Percentiles rank a stretch among this genome's conserved stretches.
Evolutionary conservation across 2,888 invertebrate genomes (phyloP).

Genomic region (Caenorhabditis virilis): DNA sequence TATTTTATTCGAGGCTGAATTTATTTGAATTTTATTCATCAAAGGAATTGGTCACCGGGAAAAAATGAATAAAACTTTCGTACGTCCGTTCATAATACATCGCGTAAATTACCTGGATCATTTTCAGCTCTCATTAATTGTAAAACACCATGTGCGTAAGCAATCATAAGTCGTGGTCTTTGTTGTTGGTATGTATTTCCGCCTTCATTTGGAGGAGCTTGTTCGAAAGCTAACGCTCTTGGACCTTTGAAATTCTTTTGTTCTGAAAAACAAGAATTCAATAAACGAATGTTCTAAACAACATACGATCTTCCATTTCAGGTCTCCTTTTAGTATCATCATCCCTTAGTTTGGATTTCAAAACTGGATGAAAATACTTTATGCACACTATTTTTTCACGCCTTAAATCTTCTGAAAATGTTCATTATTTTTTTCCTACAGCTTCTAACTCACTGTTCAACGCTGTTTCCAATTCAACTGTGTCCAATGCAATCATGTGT

Average conservation of each 20-base stretch:
- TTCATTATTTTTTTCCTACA: background rate
- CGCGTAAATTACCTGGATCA: conserved; percentile 77
- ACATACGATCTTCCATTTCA: too few relatives aligned
- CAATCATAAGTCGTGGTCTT: conserved; percentile 79
- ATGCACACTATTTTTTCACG: conserved; percentile 41
- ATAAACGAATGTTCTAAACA: too few relatives aligned
- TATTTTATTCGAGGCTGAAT: background rate
- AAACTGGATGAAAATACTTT: conserved; percentile 35
- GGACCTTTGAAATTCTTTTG: too few relatives aligned
- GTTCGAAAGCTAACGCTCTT: conserved; percentile 5
- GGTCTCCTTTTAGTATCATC: background rate
- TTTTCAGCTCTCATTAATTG: conserved; percentile 87
- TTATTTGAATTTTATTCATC: background rate
- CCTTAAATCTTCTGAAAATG: conserved; percentile 33
- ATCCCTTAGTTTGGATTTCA: conserved; percentile 12
- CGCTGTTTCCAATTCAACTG: conserved; percentile 62
- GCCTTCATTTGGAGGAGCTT: conserved; percentile 3
- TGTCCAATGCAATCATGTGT: conserved; percentile 74
- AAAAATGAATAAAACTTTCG: too few relatives aligned
- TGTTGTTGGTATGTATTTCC: conserved; percentile 12
- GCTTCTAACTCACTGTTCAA: conserved; percentile 66
- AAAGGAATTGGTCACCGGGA: too few relatives aligned
- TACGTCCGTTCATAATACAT: too few relatives aligned
- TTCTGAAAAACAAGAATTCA: too few relatives aligned
- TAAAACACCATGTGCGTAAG: conserved; percentile 84